Evolutionary conservation across 2,113 vertebrate genomes (phyloP).

Genomic region (Natator depressus): DNA sequence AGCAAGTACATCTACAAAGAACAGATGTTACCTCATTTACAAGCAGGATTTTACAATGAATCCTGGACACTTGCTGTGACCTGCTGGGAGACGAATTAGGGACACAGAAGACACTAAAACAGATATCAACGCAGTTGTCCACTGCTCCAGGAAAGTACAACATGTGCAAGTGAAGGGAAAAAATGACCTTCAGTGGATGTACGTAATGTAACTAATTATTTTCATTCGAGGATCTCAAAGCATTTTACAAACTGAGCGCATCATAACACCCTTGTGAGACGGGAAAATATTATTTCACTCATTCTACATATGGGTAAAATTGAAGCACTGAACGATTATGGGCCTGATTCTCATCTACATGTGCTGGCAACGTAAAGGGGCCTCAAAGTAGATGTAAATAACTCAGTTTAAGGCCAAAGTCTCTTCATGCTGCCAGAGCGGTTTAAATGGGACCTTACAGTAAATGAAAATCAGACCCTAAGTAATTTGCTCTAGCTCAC

Average conservation of each 20-base stretch:
- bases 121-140: not conserved
- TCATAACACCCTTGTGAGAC: not conserved
- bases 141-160: not conserved
- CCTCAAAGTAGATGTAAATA: not conserved
- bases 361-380: not conserved
- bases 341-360: not conserved
- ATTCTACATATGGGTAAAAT: not conserved
- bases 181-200: not conserved
- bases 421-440: not conserved
- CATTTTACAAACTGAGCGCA: not conserved
- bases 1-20: not conserved
- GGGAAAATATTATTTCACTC: not conserved
- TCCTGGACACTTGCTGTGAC: not conserved
- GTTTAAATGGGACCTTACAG: not conserved
- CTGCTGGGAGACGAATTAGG: not conserved
- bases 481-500: not conserved
- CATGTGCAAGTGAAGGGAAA: not conserved
- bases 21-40: not conserved
- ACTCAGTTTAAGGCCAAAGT: not conserved
- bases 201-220: not conserved
- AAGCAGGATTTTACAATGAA: not conserved
- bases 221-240: not conserved
- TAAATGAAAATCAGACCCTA: slow-evolving; percentile 5
- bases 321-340: not conserved
- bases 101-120: not conserved